These are phyloP conservation scores for Entomobrya multifasciata DNA, from an alignment of 2,888 invertebrate species.

Conservation along the genomic window DNA sequence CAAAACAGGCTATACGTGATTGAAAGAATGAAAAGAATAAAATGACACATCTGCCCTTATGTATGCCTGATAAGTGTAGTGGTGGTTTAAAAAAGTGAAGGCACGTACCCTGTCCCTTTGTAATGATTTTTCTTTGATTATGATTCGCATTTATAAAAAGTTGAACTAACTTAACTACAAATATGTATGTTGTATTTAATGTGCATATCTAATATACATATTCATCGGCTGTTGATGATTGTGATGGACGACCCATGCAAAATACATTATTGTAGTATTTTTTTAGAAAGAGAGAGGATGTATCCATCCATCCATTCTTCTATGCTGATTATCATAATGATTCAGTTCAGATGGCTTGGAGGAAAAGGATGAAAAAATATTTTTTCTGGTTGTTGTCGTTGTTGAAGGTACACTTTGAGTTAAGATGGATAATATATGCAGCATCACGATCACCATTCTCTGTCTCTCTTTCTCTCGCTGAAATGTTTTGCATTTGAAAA, in stretches of 20 bases:
- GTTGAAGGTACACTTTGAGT: background rate
- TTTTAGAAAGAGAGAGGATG: no score
- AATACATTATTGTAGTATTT: no score
- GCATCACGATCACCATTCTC: background rate
- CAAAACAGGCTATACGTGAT: background rate
- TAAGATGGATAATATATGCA: slow-evolving; percentile 35
- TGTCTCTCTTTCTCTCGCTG: background rate
- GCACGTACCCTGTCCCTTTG: slow-evolving; percentile 6
- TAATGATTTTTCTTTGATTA: background rate
- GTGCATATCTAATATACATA: no score
- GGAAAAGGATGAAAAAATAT: no score
- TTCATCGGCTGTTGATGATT: no score
- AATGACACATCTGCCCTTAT: background rate
- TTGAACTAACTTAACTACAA: background rate
- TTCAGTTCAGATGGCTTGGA: background rate
- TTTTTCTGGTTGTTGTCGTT: background rate
- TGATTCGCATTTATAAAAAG: background rate
- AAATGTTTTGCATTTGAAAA: slow-evolving; percentile 22
- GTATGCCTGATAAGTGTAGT: background rate
- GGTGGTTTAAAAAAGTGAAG: background rate
- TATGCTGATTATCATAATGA: background rate
- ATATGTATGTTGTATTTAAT: background rate
- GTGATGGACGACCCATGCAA: no score
- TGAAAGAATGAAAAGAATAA: background rate
- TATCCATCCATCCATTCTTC: no score